Evolutionary conservation across 2,888 invertebrate genomes (phyloP), one percentile per base, ranked within the genome.

Genomic region (Cybosia mesomella): DNA sequence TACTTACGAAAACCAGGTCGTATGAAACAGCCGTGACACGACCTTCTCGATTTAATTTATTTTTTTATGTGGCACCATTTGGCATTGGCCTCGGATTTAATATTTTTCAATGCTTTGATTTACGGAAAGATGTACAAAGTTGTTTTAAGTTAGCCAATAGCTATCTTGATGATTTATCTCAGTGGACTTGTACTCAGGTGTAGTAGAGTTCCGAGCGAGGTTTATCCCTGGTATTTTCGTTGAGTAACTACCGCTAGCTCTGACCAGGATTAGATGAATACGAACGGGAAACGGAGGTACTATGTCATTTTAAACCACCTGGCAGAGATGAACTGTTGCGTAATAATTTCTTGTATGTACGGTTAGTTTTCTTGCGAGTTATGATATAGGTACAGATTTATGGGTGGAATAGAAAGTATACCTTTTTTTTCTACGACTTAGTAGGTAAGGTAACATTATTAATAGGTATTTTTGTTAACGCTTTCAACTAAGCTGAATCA

Each of bases 181-280:
- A 66, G 61, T 58, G 70, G 75, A 76, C 76, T 77, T 76, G 80
- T 73, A 63, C 73, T 64, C 79, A 81, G 79, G 77, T 83, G 81
- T 79, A 81, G 75, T 75, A 77, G 75, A 76, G 66, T 64, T 66
- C 69, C 67, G 61, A 64, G n/a, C 64, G 62, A 43, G 76, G 70
- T 67, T 83, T 85, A 87, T 83, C 79, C 83, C 69, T 71, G 86
- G 83, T 85, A 86, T 85, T 86, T 85, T 74, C 76, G 82, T 82
- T 87, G 86, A 89, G 81, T 87, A 89, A 88, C 85, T 82, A 79
- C 84, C 77, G 61, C 73, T 13, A 73, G 77, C 77, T 75, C 57
- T 69, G 79, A 76, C 76, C 81, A 80, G 87, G 89, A 89, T 90
- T 89, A 87, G 81, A 82, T 81, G 78, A 83, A 81, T 81, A 83